phyloP scores from a whole-genome alignment of 2,888 invertebrate species.

The Rotaria macrura region DNA sequence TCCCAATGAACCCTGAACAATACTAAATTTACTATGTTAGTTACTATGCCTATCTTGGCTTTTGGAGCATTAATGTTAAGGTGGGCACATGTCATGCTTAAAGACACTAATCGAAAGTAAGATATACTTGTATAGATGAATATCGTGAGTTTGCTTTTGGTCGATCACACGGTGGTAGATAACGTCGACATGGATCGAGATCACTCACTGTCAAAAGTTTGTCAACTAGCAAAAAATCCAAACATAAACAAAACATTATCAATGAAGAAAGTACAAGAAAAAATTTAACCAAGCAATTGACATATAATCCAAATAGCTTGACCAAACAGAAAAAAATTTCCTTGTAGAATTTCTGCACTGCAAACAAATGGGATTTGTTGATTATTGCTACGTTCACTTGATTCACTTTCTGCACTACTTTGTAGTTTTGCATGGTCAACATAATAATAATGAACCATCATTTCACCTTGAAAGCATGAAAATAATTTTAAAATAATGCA shows the following conservation, averaged over 20 bases:
- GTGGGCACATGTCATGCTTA: too few relatives aligned
- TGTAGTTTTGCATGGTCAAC: neutral
- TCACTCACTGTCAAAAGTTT: slow-evolving; percentile 82
- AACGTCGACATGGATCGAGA: slow-evolving; percentile 82
- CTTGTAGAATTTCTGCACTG: neutral
- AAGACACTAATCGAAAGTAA: too few relatives aligned
- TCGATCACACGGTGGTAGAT: slow-evolving; percentile 59
- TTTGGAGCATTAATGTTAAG: too few relatives aligned
- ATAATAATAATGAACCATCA: slow-evolving; percentile 13
- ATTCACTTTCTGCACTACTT: neutral
- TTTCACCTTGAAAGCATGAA: neutral
- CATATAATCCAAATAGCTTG: slow-evolving; percentile 88
- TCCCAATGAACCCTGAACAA: too few relatives aligned
- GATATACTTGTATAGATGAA: slow-evolving; percentile 26
- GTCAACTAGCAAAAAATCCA: too few relatives aligned
- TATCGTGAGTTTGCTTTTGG: slow-evolving; percentile 25
- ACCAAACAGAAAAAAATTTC: slow-evolving; percentile 73
- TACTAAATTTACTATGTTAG: too few relatives aligned
- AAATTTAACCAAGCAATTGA: slow-evolving; percentile 59
- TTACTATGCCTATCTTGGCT: too few relatives aligned
- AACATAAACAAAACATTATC: neutral
- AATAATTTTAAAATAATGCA: neutral
- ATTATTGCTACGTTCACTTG: neutral
- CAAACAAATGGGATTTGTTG: neutral
- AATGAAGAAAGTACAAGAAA: neutral